phyloP scores from a whole-genome alignment of 2,888 invertebrate species.

The Sphaerophoria taeniata region DNA sequence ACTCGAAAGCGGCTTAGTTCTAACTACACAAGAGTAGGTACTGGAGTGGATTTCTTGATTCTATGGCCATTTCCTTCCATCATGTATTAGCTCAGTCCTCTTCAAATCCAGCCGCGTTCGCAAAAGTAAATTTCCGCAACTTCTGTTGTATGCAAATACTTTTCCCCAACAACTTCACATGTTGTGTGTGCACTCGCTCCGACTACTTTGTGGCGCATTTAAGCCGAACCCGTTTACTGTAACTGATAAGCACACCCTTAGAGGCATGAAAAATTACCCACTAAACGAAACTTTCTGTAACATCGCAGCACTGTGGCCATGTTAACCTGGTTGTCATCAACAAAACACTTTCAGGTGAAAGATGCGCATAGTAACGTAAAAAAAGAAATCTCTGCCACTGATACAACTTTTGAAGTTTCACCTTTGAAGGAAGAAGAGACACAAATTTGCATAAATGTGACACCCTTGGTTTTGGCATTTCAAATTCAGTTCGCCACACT shows the following conservation, averaged over 20 bases:
- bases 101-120: slow-evolving; percentile 30
- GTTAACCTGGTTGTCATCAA: slow-evolving; percentile 59
- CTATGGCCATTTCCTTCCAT: background rate
- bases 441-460: slow-evolving; percentile 63
- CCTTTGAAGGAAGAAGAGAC: slow-evolving; percentile 38
- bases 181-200: slow-evolving; percentile 18
- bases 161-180: slow-evolving; percentile 41
- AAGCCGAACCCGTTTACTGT: slow-evolving; percentile 61
- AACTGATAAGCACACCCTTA: slow-evolving; percentile 69
- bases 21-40: background rate
- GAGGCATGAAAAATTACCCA: slow-evolving; percentile 70
- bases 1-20: background rate
- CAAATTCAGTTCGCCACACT: slow-evolving; percentile 12
- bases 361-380: background rate
- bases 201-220: slow-evolving; percentile 64
- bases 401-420: slow-evolving; percentile 15
- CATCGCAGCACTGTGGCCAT: slow-evolving; percentile 14
- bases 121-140: slow-evolving; percentile 37
- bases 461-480: slow-evolving; percentile 17
- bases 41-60: background rate
- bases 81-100: background rate
- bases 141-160: slow-evolving; percentile 61
- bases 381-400: slow-evolving; percentile 18
- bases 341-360: slow-evolving; percentile 48
- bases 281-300: slow-evolving; percentile 52